Evolutionary conservation across 2,888 invertebrate genomes (phyloP).

Genomic region (Acanthosepion lycidas): DNA sequence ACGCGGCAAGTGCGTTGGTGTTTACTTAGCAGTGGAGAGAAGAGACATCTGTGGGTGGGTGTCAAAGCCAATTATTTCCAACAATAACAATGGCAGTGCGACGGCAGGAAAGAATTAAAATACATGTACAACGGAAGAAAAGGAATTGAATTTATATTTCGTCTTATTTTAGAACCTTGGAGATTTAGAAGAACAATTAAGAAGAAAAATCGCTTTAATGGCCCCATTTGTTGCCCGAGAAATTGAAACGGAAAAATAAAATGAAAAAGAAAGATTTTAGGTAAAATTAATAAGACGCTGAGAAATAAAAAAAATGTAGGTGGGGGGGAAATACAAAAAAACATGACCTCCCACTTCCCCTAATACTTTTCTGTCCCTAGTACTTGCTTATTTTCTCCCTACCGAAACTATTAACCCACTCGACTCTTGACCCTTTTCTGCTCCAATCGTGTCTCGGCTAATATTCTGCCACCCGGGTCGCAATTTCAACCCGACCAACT

Average conservation of each 20-base stretch:
- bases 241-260: neutral
- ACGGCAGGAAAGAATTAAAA: neutral
- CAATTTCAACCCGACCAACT: neutral
- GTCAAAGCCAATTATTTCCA: no score
- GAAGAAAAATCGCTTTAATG: neutral
- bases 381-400: neutral
- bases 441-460: neutral
- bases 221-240: neutral
- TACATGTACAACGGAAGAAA: neutral
- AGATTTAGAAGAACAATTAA: neutral
- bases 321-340: neutral
- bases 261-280: no score
- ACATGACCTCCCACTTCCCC: neutral
- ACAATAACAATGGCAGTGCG: neutral
- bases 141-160: neutral
- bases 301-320: neutral
- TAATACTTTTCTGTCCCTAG: neutral
- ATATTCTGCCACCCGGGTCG: conserved; percentile 15
- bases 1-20: no score
- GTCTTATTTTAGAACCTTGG: neutral
- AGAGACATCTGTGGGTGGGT: neutral
- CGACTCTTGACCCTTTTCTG: neutral
- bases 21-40: neutral
- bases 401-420: neutral
- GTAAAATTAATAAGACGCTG: neutral